A percentile compares a stretch with the other conserved stretches of the same genome.
Conservation (phyloP, 2,113 vertebrate genomes). For the Ovibos moschatus region DNA sequence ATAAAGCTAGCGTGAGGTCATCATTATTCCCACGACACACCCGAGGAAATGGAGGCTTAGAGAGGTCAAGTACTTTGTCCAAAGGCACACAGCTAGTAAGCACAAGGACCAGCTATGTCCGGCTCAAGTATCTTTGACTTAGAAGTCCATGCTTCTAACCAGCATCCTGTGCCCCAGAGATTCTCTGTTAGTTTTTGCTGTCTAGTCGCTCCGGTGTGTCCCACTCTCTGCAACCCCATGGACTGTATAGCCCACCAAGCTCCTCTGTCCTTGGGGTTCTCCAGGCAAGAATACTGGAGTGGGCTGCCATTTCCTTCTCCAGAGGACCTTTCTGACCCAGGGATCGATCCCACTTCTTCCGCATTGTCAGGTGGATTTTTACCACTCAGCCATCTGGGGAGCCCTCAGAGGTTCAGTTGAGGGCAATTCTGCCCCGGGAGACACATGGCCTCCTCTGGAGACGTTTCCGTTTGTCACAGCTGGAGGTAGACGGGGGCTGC, state of each 20-base stretch:
- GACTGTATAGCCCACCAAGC: not conserved
- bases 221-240: not conserved
- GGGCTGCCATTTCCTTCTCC: not conserved
- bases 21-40: not conserved
- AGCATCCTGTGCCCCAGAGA: not conserved
- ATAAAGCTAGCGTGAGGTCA: not conserved
- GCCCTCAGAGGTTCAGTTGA: not conserved
- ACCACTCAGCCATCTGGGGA: not conserved
- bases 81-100: not conserved
- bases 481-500: not conserved
- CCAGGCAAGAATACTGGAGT: not conserved
- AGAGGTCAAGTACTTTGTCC: not conserved
- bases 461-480: not conserved
- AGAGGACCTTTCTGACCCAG: not conserved
- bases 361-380: not conserved
- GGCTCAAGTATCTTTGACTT: not conserved
- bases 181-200: not conserved
- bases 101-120: not conserved
- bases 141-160: not conserved
- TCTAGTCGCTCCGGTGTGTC: fast-evolving
- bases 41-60: not conserved
- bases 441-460: not conserved
- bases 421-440: not conserved
- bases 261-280: not conserved
- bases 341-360: not conserved